phyloP scores from a whole-genome alignment of 2,113 vertebrate species.

The Syrrhaptes paradoxus region DNA sequence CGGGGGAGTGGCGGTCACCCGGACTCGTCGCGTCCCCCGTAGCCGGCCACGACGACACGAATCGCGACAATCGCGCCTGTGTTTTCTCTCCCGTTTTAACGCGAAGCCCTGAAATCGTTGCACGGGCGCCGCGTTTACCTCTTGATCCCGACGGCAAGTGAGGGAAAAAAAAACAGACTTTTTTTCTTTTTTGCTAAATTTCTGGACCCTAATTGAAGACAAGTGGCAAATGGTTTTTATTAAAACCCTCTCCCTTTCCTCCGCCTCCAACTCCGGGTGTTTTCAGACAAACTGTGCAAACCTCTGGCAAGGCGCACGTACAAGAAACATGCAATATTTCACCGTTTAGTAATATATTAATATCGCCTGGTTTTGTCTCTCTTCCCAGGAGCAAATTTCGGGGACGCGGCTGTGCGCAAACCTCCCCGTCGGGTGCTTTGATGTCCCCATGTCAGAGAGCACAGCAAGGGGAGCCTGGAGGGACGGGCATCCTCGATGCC shows the following conservation, averaged over 20 bases:
- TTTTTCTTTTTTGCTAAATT: not conserved
- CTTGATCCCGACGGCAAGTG: not conserved
- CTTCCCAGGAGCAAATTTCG: not conserved
- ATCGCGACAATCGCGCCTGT: not conserved
- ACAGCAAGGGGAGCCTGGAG: not conserved
- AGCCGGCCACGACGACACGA: not conserved
- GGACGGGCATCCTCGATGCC: not conserved
- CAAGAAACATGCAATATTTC: not conserved
- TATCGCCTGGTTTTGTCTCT: not conserved
- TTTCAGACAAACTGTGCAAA: slow-evolving; percentile 35
- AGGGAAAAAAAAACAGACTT: not conserved
- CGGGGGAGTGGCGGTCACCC: slow-evolving; percentile 70
- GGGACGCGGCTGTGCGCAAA: not conserved
- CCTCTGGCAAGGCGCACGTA: not conserved
- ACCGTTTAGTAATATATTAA: not conserved
- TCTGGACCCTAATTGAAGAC: slow-evolving; percentile 42
- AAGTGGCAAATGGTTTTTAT: slow-evolving; percentile 56
- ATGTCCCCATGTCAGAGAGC: not conserved
- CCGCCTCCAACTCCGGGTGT: slow-evolving; percentile 13
- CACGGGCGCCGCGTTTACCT: not conserved
- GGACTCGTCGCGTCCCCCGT: slow-evolving; percentile 63
- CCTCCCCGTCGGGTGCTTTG: not conserved
- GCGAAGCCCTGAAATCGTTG: not conserved
- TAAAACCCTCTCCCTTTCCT: not conserved
- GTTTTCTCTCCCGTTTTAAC: not conserved